Evolutionary conservation across 2,888 invertebrate species (phyloP), one percentile per base, ranked within the genome.

Genomic region (Himalopsyche tibetana): DNA sequence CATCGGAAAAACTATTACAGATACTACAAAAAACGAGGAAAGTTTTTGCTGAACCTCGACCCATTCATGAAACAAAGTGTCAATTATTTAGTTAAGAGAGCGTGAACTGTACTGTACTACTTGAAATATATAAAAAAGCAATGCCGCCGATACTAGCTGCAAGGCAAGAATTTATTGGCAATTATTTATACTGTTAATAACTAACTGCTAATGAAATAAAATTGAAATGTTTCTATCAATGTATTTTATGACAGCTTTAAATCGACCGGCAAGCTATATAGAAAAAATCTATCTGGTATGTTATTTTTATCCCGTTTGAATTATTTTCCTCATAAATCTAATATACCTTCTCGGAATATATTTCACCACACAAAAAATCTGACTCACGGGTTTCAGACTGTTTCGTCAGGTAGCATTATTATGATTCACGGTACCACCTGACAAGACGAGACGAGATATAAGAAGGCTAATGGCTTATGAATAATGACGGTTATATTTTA

Each of bases 341-440:
- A 4, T 74, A 36, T 74, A 36, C 51, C 51, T 51, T 74, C 36
- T 74, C 15, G 15, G 74, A 74, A 74, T 74, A 36, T 74, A 74
- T 38, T 38, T 74, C 74, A 74, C 74, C 11, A 74, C 74, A 15
- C 74, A 74, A 74, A 74, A 74, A 74, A 74, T 5, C 28, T 74
- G 74, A 74, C 36, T 74, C 74, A 74, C 36, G 1, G 5, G 74
- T 74, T 74, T 74, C 28, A 63, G 28, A 63, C 28, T 19, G 3
- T 19, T 63, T 28, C 63, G 19, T 63, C 74, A 38, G 74, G 74
- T 74, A 36, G 74, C 74, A 38, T 74, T 56, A 12, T 8, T 38
- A 74, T 74, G 74, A 74, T 74, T 74, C 74, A 74, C 74, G 38
- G 11, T 38, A 28, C 74, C 74, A 74, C 15, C 74, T 38, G 74